Evolutionary conservation across 2,888 invertebrate genomes (phyloP).

Genomic region (Athalia cordata): DNA sequence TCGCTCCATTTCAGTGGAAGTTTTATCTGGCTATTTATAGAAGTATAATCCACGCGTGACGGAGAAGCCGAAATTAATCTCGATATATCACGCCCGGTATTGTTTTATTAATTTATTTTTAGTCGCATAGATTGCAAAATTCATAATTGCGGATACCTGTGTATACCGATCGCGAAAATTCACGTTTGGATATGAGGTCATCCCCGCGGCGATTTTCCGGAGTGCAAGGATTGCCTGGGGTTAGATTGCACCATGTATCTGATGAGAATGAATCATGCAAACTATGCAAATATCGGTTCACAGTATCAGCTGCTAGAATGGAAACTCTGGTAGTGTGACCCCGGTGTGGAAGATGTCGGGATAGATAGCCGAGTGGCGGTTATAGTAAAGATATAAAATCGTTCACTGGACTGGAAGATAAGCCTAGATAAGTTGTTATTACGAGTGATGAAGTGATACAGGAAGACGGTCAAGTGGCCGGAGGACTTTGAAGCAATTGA

Average conservation of each 20-base stretch:
- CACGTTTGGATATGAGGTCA: too few relatives aligned
- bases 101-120: too few relatives aligned
- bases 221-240: neutral
- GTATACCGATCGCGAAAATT: too few relatives aligned
- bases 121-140: too few relatives aligned
- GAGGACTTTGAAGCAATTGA: constrained; percentile 26
- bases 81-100: too few relatives aligned
- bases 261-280: neutral
- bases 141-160: too few relatives aligned
- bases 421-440: constrained; percentile 61
- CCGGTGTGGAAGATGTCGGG: constrained; percentile 18
- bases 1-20: constrained; percentile 7
- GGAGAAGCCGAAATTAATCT: too few relatives aligned
- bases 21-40: neutral
- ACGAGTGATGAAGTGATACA: constrained; percentile 58
- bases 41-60: too few relatives aligned
- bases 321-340: constrained; percentile 34
- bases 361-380: constrained; percentile 7
- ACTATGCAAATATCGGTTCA: constrained; percentile 37
- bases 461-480: constrained; percentile 43
- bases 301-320: constrained; percentile 4
- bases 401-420: constrained; percentile 51
- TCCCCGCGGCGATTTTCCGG: too few relatives aligned
- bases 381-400: constrained; percentile 44
- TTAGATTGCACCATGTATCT: neutral